phyloP scores from a whole-genome alignment of 1,140 invertebrate species.

The Pissodes strobi region DNA sequence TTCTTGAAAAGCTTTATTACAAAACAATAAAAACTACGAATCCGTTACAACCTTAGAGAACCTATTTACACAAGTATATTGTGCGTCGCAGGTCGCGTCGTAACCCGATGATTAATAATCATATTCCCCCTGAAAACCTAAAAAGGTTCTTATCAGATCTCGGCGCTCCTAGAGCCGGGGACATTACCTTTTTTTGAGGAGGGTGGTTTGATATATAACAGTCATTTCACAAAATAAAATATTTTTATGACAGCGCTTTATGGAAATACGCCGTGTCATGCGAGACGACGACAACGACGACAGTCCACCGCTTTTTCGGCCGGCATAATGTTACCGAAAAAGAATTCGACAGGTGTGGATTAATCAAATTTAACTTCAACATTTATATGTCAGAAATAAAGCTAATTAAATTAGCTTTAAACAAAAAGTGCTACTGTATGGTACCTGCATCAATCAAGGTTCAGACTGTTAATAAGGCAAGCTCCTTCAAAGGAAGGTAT shows the following conservation, averaged over 20 bases:
- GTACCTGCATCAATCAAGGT: too few species aligned
- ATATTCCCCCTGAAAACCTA: conserved; percentile 35
- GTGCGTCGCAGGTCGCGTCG: conserved; percentile 21
- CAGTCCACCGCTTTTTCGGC: conserved; percentile 1
- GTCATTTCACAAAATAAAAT: conserved; percentile 44
- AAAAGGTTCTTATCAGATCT: conserved; percentile 36
- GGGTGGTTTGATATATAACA: conserved; percentile 44
- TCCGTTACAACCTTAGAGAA: too few species aligned
- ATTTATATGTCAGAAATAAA: too few species aligned
- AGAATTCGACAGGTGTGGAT: not conserved
- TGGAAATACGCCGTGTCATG: conserved; percentile 37
- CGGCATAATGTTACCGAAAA: conserved; percentile 11
- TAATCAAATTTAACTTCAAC: not conserved
- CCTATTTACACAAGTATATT: conserved; percentile 8
- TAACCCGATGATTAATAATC: conserved; percentile 34
- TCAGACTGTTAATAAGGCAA: too few species aligned
- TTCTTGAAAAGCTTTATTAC: too few species aligned
- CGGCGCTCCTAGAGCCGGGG: conserved; percentile 33
- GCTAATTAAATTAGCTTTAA: too few species aligned
- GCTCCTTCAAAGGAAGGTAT: too few species aligned
- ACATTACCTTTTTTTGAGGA: conserved; percentile 36
- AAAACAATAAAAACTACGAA: too few species aligned
- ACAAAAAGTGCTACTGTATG: too few species aligned
- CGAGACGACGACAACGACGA: conserved; percentile 16
- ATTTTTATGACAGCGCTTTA: conserved; percentile 42